Base-by-base conservation (phyloP, 2,113 vertebrate genomes). In the Oceanites oceanicus region DNA sequence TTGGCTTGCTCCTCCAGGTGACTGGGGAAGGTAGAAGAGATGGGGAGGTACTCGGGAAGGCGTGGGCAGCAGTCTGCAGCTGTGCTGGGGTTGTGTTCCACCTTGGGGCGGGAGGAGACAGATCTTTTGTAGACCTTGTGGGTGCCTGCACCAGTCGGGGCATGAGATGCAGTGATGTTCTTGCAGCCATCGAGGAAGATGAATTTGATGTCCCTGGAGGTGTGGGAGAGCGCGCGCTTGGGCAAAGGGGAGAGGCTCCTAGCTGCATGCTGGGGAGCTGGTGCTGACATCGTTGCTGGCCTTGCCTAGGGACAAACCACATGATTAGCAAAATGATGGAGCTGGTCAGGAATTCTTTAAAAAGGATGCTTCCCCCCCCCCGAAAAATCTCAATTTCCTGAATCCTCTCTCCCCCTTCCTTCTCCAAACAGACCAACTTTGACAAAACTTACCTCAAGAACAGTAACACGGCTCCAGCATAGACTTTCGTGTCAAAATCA, bases 131-230 rank as follows among this genome's bases (percentile, higher is more conserved):
- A 74, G 63, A 15, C 7, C 4, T 4, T 7, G 25, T 34, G 26
- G 44, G 25, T 23, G 6, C 49, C 83, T 1, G 47, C n/a, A n/a
- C 20, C 0, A 0, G 13, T 8, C 8, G 3, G 58, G 18, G 17
- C 3, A 1, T 18, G 66, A 47, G 84, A 23, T 0, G 52, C 21
- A 1, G 84, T 29, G 44, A 91, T 50, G 56, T 97, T 97, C 93
- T 62, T 97, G 70, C 92, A 94, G 83, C 84, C 75, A 1, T 94
- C 7, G 8, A 97, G 85, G 76, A 97, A 96, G 83, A 94, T n/a
- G 15, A 90, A 96, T 68, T 49, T 82, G 93, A 96, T 94, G 68
- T n/a, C 44, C 42, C 96, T 86, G 86, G 86, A 88, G 38, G 52
- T 45, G 66, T 42, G 85, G 79, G 63, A 29, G 61, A 66, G 20